These are phyloP conservation scores for Lampris incognitus DNA, from an alignment of 2,113 vertebrate species.

Conservation along the genomic window DNA sequence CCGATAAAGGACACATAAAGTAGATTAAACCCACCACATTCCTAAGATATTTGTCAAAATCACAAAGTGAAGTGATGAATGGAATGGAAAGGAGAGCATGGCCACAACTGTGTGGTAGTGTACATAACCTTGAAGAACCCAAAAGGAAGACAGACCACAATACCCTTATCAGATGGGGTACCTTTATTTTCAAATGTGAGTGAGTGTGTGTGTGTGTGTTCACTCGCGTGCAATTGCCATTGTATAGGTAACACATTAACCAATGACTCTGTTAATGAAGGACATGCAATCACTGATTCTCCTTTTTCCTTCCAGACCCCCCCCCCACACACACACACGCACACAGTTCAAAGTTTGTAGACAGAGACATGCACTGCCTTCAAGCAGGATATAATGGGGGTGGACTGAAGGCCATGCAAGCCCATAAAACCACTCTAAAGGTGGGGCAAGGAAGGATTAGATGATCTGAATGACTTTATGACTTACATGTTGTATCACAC, in stretches of 20 bases:
- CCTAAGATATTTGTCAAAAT: slow-evolving; percentile 42
- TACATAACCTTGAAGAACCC: slow-evolving; percentile 53
- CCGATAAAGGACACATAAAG: slow-evolving; percentile 13
- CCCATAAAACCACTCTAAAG: slow-evolving; percentile 65
- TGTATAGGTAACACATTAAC: slow-evolving; percentile 77
- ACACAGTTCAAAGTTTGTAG: slow-evolving; percentile 72
- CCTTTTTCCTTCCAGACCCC: slow-evolving; percentile 15
- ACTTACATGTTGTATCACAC: background rate
- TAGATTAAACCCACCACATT: slow-evolving; percentile 41
- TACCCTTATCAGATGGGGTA: slow-evolving; percentile 53
- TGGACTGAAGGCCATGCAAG: slow-evolving; percentile 38
- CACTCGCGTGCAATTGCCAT: slow-evolving; percentile 38
- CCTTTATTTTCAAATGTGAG: slow-evolving; percentile 23
- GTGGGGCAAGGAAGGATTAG: slow-evolving; percentile 13
- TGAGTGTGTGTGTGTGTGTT: slow-evolving; percentile 35
- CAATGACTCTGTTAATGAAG: slow-evolving; percentile 78
- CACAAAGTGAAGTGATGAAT: slow-evolving; percentile 1
- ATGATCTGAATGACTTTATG: slow-evolving; percentile 43
- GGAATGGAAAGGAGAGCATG: slow-evolving; percentile 34
- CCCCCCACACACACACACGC: slow-evolving; percentile 38
- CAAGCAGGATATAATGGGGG: slow-evolving; percentile 22
- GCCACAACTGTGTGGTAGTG: slow-evolving; percentile 51
- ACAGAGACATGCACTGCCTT: slow-evolving; percentile 42
- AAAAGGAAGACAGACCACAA: slow-evolving; percentile 24
- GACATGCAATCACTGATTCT: slow-evolving; percentile 72